phyloP scores from a whole-genome alignment of 2,113 vertebrate species.

The Podocnemis expansa region DNA sequence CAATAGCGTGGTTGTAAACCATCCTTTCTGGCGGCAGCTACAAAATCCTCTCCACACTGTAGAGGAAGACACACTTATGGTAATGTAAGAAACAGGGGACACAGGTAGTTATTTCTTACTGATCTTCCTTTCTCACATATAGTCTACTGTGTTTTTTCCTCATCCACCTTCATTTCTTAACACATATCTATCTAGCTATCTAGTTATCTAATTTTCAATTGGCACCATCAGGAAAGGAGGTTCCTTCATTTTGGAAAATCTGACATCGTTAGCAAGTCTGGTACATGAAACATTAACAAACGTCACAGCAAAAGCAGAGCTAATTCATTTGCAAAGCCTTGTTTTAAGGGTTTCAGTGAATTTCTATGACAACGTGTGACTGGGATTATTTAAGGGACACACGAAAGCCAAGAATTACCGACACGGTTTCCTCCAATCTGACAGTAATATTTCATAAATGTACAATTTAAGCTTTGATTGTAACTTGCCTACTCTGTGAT shows the following conservation, averaged over 20 bases:
- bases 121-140: not conserved
- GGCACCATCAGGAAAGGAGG: not conserved
- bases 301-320: accelerated
- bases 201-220: not conserved
- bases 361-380: not conserved
- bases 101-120: not conserved
- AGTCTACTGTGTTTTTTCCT: not conserved
- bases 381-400: not conserved
- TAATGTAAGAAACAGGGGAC: not conserved
- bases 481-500: constrained; percentile 32
- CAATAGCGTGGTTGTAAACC: not conserved
- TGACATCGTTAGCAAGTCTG: accelerated
- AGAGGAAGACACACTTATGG: not conserved
- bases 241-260: not conserved
- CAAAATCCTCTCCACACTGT: not conserved
- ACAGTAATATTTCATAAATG: not conserved
- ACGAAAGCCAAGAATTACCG: not conserved
- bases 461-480: not conserved
- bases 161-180: not conserved
- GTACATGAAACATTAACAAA: accelerated
- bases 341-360: not conserved
- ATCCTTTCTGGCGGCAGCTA: not conserved
- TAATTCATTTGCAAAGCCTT: not conserved
- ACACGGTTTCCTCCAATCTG: not conserved
- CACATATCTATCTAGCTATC: too few relatives aligned